Evolutionary conservation across 2,797 vertebrate species (phyloP).

Genomic region (Tragopan temminckii): DNA sequence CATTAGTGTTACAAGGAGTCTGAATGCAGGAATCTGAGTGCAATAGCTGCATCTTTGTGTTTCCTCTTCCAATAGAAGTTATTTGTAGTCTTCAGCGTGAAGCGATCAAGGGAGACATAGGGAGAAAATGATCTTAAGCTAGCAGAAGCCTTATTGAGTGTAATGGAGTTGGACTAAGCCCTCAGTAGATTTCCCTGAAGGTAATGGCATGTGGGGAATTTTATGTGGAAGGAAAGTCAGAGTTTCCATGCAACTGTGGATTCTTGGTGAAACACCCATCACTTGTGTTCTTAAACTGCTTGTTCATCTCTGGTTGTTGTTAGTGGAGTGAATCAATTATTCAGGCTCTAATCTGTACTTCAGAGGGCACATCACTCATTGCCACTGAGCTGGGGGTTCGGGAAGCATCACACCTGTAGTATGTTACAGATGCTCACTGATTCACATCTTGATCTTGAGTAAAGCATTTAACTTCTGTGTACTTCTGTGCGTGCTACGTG

Average conservation of each 20-base stretch:
- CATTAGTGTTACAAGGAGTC: constrained; percentile 54
- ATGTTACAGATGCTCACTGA: background rate
- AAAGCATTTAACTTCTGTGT: background rate
- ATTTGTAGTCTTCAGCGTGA: constrained; percentile 36
- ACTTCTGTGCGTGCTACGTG: background rate
- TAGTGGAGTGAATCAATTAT: background rate
- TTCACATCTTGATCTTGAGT: background rate
- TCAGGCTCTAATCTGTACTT: constrained; percentile 1
- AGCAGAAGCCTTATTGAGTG: constrained; percentile 1
- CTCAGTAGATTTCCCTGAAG: background rate
- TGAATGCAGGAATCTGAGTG: constrained; percentile 46
- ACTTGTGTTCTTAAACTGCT: background rate
- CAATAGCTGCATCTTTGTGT: constrained; percentile 43
- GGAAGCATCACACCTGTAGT: background rate
- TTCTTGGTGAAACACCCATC: background rate
- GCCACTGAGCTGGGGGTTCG: background rate
- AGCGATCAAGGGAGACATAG: background rate
- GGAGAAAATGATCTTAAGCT: constrained; percentile 12
- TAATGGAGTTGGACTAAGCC: background rate
- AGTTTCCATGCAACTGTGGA: rapidly evolving
- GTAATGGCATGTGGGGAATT: background rate
- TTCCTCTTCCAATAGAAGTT: constrained; percentile 44
- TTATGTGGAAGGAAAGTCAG: background rate
- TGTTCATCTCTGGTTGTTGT: background rate
- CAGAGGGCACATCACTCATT: background rate